phyloP scores from a whole-genome alignment of 2,888 invertebrate genomes.

The Stenolophus ochropezus region DNA sequence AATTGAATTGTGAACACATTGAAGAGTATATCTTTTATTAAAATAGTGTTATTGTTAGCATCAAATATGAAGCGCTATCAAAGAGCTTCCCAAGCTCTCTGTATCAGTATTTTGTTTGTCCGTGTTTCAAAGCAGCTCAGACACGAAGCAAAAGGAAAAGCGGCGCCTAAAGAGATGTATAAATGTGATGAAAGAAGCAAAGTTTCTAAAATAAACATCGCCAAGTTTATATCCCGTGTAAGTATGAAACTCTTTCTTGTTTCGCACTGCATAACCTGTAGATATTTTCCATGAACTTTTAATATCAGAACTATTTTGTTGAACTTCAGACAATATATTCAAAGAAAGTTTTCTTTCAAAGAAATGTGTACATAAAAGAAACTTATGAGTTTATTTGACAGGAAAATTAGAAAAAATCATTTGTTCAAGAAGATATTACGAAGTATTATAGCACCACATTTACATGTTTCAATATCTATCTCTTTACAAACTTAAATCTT shows the following conservation, averaged over 20 bases:
- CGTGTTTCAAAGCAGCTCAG: constrained; percentile 31
- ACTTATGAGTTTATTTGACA: neutral
- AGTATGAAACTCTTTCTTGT: constrained; percentile 32
- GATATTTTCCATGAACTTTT: constrained; percentile 14
- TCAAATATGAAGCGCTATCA: neutral
- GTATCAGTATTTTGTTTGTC: constrained; percentile 10
- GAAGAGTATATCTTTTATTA: neutral
- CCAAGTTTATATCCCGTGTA: constrained; percentile 29
- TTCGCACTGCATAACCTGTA: neutral
- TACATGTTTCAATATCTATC: neutral
- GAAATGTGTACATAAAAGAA: neutral
- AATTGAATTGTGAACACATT: no score
- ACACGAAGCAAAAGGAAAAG: constrained; percentile 35
- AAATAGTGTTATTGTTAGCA: constrained; percentile 1
- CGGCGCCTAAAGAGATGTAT: constrained; percentile 38
- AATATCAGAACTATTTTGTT: constrained; percentile 29
- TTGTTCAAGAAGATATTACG: neutral
- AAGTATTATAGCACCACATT: neutral
- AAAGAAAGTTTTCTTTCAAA: neutral
- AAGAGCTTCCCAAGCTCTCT: neutral
- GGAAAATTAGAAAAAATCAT: neutral
- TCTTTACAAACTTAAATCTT: no score
- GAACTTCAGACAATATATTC: constrained; percentile 10
- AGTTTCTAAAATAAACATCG: constrained; percentile 39
- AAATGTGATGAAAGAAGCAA: constrained; percentile 29